Conservation (phyloP, 2,113 vertebrate genomes). For the Istiophorus platypterus region DNA sequence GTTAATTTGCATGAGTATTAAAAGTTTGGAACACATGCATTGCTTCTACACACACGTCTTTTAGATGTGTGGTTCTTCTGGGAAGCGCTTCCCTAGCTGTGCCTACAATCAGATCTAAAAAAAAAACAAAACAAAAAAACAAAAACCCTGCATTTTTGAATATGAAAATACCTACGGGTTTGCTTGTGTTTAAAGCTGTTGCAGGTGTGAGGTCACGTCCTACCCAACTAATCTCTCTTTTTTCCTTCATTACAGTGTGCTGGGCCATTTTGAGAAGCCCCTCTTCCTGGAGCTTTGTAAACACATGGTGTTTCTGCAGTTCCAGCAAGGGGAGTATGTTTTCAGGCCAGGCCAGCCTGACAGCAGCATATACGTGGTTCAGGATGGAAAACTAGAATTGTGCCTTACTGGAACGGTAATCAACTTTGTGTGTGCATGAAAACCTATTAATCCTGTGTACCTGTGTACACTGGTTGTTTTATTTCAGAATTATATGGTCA, state of each 20-base stretch:
- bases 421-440: neutral
- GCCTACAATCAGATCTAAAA: neutral
- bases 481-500: neutral
- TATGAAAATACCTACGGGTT: neutral
- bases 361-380: conserved; percentile 95
- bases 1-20: neutral
- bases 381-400: conserved; percentile 95
- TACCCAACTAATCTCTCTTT: conserved; percentile 5
- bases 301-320: conserved; percentile 95
- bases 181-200: too few relatives aligned
- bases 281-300: conserved; percentile 95
- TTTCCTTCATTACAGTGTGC: conserved; percentile 83
- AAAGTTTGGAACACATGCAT: neutral
- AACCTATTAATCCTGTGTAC: neutral
- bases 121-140: neutral
- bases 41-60: neutral
- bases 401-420: conserved; percentile 90
- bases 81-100: neutral
- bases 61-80: neutral
- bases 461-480: neutral
- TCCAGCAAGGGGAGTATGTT: conserved; percentile 92
- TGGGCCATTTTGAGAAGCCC: conserved; percentile 98
- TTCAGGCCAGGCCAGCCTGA: conserved; percentile 93
- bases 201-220: neutral
- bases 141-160: neutral